These are phyloP conservation scores for Melipona beecheii DNA, from an alignment of 2,888 invertebrate genomes.

Conservation along the genomic window DNA sequence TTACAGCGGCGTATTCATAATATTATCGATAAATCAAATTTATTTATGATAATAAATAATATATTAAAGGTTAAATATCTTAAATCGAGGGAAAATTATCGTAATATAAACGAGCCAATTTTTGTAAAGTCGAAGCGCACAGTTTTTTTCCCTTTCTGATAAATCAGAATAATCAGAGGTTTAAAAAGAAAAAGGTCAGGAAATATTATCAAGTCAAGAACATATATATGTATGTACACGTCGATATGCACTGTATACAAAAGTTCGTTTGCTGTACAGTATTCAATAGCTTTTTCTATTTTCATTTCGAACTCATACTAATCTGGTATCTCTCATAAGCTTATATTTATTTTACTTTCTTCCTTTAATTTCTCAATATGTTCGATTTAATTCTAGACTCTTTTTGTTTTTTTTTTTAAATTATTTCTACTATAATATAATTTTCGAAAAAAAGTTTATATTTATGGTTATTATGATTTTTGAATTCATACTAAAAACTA, in stretches of 20 bases:
- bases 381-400: constrained; percentile 25
- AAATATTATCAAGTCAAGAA: constrained; percentile 71
- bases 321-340: neutral
- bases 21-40: constrained; percentile 84
- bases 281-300: constrained; percentile 30
- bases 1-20: constrained; percentile 83
- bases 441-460: neutral
- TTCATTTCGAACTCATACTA: neutral
- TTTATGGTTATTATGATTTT: neutral
- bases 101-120: constrained; percentile 80
- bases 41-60: constrained; percentile 83
- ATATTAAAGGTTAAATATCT: constrained; percentile 82
- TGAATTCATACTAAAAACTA: constrained; percentile 42
- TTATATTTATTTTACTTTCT: constrained; percentile 19
- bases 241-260: constrained; percentile 14
- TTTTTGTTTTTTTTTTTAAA: constrained; percentile 5
- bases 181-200: constrained; percentile 60
- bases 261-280: constrained; percentile 25
- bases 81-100: constrained; percentile 80
- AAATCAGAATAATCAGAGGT: constrained; percentile 60
- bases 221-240: neutral
- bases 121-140: constrained; percentile 82
- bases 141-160: constrained; percentile 76
- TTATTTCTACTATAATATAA: neutral
- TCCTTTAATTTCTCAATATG: constrained; percentile 9